Evolutionary conservation across 2,113 vertebrate genomes (phyloP), one percentile per base, ranked within the genome.

Genomic region (Myotis davidii): DNA sequence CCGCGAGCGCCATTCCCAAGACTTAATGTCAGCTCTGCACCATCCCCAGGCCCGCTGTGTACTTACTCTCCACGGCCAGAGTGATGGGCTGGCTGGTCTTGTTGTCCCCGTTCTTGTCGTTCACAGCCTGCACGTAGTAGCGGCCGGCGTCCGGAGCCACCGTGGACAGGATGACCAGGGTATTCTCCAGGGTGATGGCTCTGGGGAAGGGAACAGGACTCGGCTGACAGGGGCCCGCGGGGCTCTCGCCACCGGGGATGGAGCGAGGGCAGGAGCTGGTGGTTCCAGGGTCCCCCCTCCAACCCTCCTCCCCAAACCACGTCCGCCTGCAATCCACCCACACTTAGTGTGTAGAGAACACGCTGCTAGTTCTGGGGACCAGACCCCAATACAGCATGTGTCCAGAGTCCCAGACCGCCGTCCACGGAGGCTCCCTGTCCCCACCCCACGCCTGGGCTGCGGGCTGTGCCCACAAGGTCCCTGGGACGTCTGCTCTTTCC

Each of bases 81-180:
- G 99, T 99, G 98, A 99, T 99, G 92, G 99, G 99, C 98, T 99
- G 99, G 98, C 99, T 99, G 14, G 99, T 99, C 97, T 99, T 99
- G 98, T 99, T 99, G 96, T 99, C 99, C 0, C 99, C 99, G 0
- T 99, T 99, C 98, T 99, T 99, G 98, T 99, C 99, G 0, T 99
- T 99, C 20, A 99, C 99, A 0, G 99, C 99, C 97, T 99, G 99
- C 90, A 99, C 99, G 2, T 99, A 99, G 98, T 99, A 99, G 10
- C 99, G 99, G 0, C 99, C 99, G 0, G 99, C 99, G 0, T 99
- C 99, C 0, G 99, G 99, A 0, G 99, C 99, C 97, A 99, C 99
- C 0, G 99, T 99, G 2, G 99, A 99, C 97, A 99, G 98, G 98
- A 99, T 99, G 94, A 99, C 99, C 21, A 99, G 99, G 0, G 99